Conservation (phyloP, 2,888 invertebrate species). For the Drosophila acutilabella region DNA sequence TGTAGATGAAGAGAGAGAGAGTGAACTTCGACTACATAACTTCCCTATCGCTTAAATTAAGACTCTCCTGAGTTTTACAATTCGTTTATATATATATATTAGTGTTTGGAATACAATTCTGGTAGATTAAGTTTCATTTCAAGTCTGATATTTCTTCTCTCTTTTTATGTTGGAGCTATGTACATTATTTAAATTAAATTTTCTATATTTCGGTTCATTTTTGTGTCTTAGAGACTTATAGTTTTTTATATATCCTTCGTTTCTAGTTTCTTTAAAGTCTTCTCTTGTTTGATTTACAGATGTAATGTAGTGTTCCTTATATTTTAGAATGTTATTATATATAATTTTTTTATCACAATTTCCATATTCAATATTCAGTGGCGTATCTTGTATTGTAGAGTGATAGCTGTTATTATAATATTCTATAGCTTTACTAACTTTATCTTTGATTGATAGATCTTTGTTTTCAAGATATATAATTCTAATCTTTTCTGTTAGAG, state of each 20-base stretch:
- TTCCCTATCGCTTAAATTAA: too few relatives aligned
- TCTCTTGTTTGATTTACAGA: too few relatives aligned
- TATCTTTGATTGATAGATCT: slow-evolving; percentile 31
- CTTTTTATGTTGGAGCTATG: slow-evolving; percentile 5
- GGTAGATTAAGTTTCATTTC: slow-evolving; percentile 4
- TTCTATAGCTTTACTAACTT: slow-evolving; percentile 29
- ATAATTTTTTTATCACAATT: too few relatives aligned
- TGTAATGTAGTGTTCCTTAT: too few relatives aligned
- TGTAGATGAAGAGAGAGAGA: too few relatives aligned
- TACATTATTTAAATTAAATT: slow-evolving; percentile 25
- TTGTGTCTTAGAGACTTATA: slow-evolving; percentile 15
- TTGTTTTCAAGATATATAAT: slow-evolving; percentile 37
- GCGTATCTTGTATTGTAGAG: slow-evolving; percentile 5
- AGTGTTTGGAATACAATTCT: neutral
- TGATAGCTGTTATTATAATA: slow-evolving; percentile 28
- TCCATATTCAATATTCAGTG: too few relatives aligned
- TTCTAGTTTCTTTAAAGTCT: too few relatives aligned
- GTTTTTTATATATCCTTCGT: neutral
- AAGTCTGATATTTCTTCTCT: slow-evolving; percentile 23
- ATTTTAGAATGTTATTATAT: too few relatives aligned
- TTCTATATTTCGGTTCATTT: slow-evolving; percentile 20
- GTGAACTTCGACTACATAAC: too few relatives aligned
- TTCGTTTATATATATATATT: too few relatives aligned
- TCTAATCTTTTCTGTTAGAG: slow-evolving; percentile 35
- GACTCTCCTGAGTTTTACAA: too few relatives aligned